Percentiles rank a stretch among this genome's conserved stretches.
These are phyloP conservation scores for Chrosomus eos DNA, from an alignment of 2,797 vertebrate genomes.

Conservation along the genomic window DNA sequence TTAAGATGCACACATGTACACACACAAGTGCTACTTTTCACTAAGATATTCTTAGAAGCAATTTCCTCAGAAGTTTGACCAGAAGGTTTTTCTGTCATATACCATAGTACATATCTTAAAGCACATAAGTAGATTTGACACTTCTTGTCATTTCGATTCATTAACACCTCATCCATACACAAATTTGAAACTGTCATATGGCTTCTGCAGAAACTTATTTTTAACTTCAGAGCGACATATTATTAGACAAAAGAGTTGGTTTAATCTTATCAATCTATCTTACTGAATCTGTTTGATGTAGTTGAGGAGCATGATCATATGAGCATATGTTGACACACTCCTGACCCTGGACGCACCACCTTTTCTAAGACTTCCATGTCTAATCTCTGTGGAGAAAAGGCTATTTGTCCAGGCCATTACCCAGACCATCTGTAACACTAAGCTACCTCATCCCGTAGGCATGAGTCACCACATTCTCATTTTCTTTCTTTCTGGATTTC, in stretches of 20 bases:
- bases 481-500: conserved; percentile 15
- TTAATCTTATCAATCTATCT: background rate
- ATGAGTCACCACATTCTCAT: conserved; percentile 20
- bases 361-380: conserved; percentile 5
- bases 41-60: conserved; percentile 45
- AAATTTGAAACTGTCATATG: conserved; percentile 51
- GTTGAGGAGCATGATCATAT: conserved; percentile 18
- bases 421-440: background rate
- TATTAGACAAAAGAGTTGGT: background rate
- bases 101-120: conserved; percentile 46
- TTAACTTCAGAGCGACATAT: conserved; percentile 50
- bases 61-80: background rate
- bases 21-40: conserved; percentile 39
- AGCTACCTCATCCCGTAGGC: conserved; percentile 10
- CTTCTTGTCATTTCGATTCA: conserved; percentile 55
- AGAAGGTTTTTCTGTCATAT: conserved; percentile 17
- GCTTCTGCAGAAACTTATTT: conserved; percentile 56
- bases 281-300: conserved; percentile 16
- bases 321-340: conserved; percentile 39
- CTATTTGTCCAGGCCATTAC: conserved; percentile 27
- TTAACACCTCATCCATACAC: conserved; percentile 53
- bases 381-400: conserved; percentile 28
- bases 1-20: conserved; percentile 27
- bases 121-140: conserved; percentile 59
- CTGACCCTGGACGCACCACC: conserved; percentile 18